These are phyloP conservation scores for Agrochola lota DNA, from an alignment of 2,888 invertebrate species.

Conservation along the genomic window DNA sequence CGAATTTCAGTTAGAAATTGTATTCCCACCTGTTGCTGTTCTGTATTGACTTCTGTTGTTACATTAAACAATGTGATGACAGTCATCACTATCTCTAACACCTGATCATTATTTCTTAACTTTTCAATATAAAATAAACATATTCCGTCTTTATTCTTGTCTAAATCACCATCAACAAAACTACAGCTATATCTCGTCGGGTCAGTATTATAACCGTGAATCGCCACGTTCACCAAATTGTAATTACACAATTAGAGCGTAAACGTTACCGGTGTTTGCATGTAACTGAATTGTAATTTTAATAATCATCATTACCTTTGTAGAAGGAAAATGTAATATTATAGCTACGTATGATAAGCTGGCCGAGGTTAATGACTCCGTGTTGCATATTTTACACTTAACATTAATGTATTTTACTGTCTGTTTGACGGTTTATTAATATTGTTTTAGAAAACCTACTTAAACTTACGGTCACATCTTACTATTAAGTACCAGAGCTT, in stretches of 20 bases:
- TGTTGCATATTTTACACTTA: slow-evolving; percentile 4
- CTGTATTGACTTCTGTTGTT: background rate
- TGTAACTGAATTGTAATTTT: slow-evolving; percentile 73
- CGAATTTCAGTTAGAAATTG: background rate
- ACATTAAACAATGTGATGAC: background rate
- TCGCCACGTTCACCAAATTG: slow-evolving; percentile 73
- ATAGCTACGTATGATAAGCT: slow-evolving; percentile 23
- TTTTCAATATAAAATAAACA: background rate
- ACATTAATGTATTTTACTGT: background rate
- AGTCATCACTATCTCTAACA: background rate
- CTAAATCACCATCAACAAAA: slow-evolving; percentile 25
- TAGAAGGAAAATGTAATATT: slow-evolving; percentile 42
- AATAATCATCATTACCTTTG: slow-evolving; percentile 69
- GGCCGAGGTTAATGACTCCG: slow-evolving; percentile 53
- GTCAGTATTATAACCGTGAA: slow-evolving; percentile 64
- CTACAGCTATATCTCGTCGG: slow-evolving; percentile 39
- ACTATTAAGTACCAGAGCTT: background rate
- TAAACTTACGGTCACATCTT: background rate
- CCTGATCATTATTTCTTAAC: background rate
- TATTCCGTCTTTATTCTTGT: background rate
- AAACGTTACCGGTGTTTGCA: slow-evolving; percentile 73
- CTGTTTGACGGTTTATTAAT: slow-evolving; percentile 1
- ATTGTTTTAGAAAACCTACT: background rate
- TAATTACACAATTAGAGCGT: slow-evolving; percentile 81
- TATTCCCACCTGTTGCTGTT: too few species aligned